Percentiles rank a stretch among this genome's conserved stretches.
phyloP scores from a whole-genome alignment of 2,797 vertebrate genomes.

The Microcaecilia unicolor region DNA sequence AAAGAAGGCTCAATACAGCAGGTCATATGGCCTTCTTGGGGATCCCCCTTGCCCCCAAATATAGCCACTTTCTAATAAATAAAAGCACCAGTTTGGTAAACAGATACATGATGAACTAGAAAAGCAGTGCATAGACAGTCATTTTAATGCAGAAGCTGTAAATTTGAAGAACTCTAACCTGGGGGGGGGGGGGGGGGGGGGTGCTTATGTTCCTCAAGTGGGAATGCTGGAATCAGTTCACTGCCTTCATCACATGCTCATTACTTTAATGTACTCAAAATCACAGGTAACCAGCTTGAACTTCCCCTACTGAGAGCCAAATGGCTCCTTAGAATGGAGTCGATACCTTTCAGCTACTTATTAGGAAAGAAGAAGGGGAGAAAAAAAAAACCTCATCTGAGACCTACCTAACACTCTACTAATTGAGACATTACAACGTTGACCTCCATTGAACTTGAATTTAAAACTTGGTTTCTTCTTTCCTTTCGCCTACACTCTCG shows the following conservation, averaged over 20 bases:
- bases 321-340: conserved; percentile 4
- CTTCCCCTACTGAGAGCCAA: conserved; percentile 16
- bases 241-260: too few species aligned
- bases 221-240: conserved; percentile 8
- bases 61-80: too few species aligned
- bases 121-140: too few species aligned
- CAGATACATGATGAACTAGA: too few species aligned
- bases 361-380: not conserved
- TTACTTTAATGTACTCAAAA: conserved; percentile 6
- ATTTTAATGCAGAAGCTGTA: not conserved
- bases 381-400: not conserved
- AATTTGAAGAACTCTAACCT: not conserved
- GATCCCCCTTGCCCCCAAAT: too few species aligned
- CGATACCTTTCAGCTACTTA: too few species aligned
- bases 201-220: conserved; percentile 1
- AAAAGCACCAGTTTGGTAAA: too few species aligned
- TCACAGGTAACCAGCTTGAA: conserved; percentile 5
- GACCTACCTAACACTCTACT: not conserved
- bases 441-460: not conserved
- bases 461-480: conserved; percentile 1
- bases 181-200: too few species aligned
- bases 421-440: not conserved
- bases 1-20: too few species aligned
- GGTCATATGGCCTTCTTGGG: too few species aligned
- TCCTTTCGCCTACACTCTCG: too few species aligned